These are phyloP conservation scores for Candidula unifasciata DNA, from an alignment of 2,888 invertebrate species.

Conservation along the genomic window DNA sequence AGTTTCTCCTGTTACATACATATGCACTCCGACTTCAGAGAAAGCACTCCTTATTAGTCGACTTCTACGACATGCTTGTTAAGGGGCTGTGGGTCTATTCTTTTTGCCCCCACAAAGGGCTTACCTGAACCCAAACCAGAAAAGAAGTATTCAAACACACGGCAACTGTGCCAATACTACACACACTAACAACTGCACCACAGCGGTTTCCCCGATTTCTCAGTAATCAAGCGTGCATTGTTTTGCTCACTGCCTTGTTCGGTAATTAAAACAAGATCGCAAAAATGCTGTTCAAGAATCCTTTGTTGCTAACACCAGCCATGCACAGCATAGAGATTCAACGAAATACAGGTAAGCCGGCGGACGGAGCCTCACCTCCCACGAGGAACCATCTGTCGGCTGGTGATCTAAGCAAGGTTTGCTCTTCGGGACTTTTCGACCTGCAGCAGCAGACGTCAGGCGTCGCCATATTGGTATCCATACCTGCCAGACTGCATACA, in stretches of 20 bases:
- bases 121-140: no score
- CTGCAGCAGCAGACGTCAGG: slow-evolving; percentile 11
- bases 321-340: background rate
- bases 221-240: background rate
- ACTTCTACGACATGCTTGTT: no score
- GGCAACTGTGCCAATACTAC: no score
- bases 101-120: no score
- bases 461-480: background rate
- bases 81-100: no score
- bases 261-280: background rate
- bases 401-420: background rate
- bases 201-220: no score
- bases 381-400: slow-evolving; percentile 9
- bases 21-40: no score
- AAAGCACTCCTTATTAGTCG: no score
- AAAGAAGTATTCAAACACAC: no score
- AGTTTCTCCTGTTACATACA: no score
- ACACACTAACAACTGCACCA: no score
- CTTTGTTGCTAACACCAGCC: background rate
- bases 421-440: background rate
- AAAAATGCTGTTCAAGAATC: background rate
- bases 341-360: background rate
- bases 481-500: background rate
- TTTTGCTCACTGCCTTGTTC: background rate
- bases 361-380: background rate